phyloP scores from a whole-genome alignment of 2,888 invertebrate species.

The Bhutanitis thaidina region DNA sequence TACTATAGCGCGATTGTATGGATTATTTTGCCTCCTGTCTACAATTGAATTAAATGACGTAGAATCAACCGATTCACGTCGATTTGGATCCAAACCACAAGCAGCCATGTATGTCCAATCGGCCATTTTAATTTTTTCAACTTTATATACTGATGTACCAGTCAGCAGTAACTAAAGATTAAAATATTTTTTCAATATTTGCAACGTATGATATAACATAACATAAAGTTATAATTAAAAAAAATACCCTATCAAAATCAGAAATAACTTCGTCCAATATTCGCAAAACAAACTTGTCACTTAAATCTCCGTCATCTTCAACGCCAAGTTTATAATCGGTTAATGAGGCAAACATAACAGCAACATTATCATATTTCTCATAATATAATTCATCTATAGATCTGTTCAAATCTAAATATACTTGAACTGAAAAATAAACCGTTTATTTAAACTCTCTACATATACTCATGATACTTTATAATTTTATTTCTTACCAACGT shows the following conservation, averaged over 20 bases:
- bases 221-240: not conserved
- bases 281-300: slow-evolving; percentile 82
- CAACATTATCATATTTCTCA: slow-evolving; percentile 92
- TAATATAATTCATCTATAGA: slow-evolving; percentile 90
- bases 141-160: slow-evolving; percentile 81
- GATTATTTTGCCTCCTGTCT: slow-evolving; percentile 48
- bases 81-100: slow-evolving; percentile 90
- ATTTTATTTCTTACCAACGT: slow-evolving; percentile 85
- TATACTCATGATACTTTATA: not conserved
- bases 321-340: slow-evolving; percentile 88
- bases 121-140: slow-evolving; percentile 98
- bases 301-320: slow-evolving; percentile 83
- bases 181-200: not conserved
- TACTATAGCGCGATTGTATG: slow-evolving; percentile 62
- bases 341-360: slow-evolving; percentile 97
- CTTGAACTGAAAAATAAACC: slow-evolving; percentile 81
- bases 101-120: slow-evolving; percentile 99
- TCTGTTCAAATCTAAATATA: slow-evolving; percentile 86
- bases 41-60: slow-evolving; percentile 40
- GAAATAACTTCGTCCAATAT: slow-evolving; percentile 95
- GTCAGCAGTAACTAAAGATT: slow-evolving; percentile 81
- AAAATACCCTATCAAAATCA: slow-evolving; percentile 91
- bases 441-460: too few species aligned
- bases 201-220: not conserved
- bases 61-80: slow-evolving; percentile 80